phyloP scores from a whole-genome alignment of 1,140 invertebrate species.

The Drosophila carrolli region DNA sequence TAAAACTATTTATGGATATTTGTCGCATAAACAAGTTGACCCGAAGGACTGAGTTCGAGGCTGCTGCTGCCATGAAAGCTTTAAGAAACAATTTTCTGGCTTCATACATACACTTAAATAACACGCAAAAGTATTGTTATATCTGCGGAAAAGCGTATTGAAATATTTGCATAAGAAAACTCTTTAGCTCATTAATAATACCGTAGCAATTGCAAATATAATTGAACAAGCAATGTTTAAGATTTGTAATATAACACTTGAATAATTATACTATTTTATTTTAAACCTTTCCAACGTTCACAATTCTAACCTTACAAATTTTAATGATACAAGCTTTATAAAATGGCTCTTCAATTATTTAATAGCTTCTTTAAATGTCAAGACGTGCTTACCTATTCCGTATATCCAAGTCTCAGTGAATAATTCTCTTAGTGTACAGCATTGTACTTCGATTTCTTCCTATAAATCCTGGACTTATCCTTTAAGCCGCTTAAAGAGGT shows the following conservation, averaged over 20 bases:
- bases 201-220: too few relatives aligned
- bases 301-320: too few relatives aligned
- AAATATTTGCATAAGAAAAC: too few relatives aligned
- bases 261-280: too few relatives aligned
- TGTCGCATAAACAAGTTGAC: constrained; percentile 77
- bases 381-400: too few relatives aligned
- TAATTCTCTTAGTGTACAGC: constrained; percentile 4
- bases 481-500: constrained; percentile 67
- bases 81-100: constrained; percentile 48
- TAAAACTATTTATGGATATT: constrained; percentile 82
- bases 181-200: too few relatives aligned
- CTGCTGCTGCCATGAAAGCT: constrained; percentile 35
- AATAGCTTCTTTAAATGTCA: too few relatives aligned
- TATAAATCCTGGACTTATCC: constrained; percentile 45
- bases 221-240: too few relatives aligned
- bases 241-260: too few relatives aligned
- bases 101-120: neutral
- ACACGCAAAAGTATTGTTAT: neutral
- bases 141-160: accelerated
- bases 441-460: constrained; percentile 13
- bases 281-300: too few relatives aligned
- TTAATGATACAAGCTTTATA: too few relatives aligned
- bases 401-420: neutral
- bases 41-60: constrained; percentile 34
- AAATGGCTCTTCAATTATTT: too few relatives aligned